Base-by-base conservation (phyloP, 2,113 vertebrate genomes). In the Tenrec ecaudatus region DNA sequence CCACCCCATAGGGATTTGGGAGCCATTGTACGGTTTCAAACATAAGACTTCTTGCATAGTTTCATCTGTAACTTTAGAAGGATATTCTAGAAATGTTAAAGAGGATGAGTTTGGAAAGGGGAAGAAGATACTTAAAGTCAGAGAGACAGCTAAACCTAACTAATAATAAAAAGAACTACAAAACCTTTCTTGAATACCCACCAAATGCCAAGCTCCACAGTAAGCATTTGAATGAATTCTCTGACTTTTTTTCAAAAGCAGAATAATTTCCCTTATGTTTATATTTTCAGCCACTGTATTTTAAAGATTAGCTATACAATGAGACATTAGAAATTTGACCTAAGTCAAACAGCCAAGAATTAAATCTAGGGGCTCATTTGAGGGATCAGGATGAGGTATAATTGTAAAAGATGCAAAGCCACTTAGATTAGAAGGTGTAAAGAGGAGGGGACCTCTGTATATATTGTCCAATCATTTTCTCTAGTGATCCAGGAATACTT, bases 21-120 rank as follows among this genome's bases (percentile, higher is more conserved):
- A 83, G 62, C 40, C 6, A 10, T 62, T 62, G 22, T 27, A 71
- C 0, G 78, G 31, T 25, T 85, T 86, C 17, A 81, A 66, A 77
- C 31, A 53, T 16, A 2, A 4, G 22, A 27, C 8, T 27, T 66
- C n/a, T 83, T 82, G 31, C 16, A 29, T 16, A n/a, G 29, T 53
- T 89, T 88, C 9, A 80, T 47, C 23, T 73, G 4, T n/a, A 91
- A 62, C 25, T 94, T 92, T 71, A 76, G 92, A 82, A 87, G 62
- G 19, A 22, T 19, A 64, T 69, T 62, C 11, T 88, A 19, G 25
- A 62, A 57, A 8, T 69, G 25, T 9, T 77, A 75, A 6, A 64
- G 58, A 92, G 11, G 1, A 25, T 58, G 17, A 17, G 4, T 69
- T 82, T 57, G 4, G 15, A 89, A 31, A 95, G 3, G 47, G 11